A percentile compares a stretch with the other conserved stretches of the same genome.
phyloP scores from a whole-genome alignment of 1,140 invertebrate species.

The Rhizoglyphus robini region DNA sequence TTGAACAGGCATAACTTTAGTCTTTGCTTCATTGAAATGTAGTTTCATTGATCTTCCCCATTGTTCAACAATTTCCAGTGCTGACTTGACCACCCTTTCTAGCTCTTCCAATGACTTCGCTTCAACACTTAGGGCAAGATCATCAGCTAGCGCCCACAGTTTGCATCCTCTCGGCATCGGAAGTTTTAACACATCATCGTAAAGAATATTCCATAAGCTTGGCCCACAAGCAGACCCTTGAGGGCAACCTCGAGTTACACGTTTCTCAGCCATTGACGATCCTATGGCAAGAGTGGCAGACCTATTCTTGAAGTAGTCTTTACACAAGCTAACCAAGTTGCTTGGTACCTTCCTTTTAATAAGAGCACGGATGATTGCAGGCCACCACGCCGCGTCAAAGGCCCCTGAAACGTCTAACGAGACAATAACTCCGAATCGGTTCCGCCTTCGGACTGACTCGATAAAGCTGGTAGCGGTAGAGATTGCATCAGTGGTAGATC shows the following conservation, averaged over 20 bases:
- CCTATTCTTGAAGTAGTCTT: background rate
- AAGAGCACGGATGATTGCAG: background rate
- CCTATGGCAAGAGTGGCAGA: background rate
- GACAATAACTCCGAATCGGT: background rate
- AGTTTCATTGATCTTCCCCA: conserved; percentile 14
- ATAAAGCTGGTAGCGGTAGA: background rate
- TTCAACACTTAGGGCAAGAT: background rate
- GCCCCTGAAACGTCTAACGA: background rate
- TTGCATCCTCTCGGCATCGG: conserved; percentile 1
- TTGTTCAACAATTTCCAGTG: background rate
- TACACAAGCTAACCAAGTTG: background rate
- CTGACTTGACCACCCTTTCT: background rate
- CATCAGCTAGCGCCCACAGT: conserved; percentile 18
- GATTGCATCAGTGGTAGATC: conserved; percentile 2
- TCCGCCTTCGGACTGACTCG: too few relatives aligned
- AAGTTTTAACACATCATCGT: background rate
- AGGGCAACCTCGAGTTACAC: background rate
- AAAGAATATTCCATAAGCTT: conserved; percentile 18
- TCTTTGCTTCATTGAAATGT: conserved; percentile 9
- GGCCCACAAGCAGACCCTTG: conserved; percentile 11
- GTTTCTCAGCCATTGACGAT: background rate
- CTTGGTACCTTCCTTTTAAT: background rate
- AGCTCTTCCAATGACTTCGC: background rate
- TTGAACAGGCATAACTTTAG: background rate
- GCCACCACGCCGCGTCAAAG: conserved; percentile 15